Percentiles rank a stretch among this genome's conserved stretches.
Conservation (phyloP, 2,888 invertebrate genomes). For the Agonopterix arenella region DNA sequence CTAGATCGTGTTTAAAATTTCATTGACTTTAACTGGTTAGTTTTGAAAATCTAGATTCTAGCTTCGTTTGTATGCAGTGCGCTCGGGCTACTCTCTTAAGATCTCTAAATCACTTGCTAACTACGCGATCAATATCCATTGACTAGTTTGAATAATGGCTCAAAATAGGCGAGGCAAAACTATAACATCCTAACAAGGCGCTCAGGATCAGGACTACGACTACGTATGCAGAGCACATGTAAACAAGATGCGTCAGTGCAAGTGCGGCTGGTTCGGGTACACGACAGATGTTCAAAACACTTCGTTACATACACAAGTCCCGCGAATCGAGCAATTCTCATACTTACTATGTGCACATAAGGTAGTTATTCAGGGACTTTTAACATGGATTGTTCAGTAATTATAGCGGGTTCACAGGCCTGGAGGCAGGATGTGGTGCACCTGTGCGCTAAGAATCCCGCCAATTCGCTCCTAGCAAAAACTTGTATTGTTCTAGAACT, state of each 20-base stretch:
- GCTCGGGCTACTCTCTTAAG: too few species aligned
- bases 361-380: too few species aligned
- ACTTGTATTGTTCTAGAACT: constrained; percentile 13
- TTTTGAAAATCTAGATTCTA: too few species aligned
- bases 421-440: constrained; percentile 61
- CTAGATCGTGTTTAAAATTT: too few species aligned
- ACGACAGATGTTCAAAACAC: constrained; percentile 47
- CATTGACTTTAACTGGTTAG: too few species aligned
- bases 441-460: constrained; percentile 53
- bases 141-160: too few species aligned
- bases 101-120: too few species aligned
- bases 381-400: constrained; percentile 26
- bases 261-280: constrained; percentile 7
- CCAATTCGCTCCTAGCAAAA: constrained; percentile 49
- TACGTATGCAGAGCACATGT: constrained; percentile 8
- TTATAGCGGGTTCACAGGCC: constrained; percentile 44
- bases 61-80: too few species aligned
- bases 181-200: neutral
- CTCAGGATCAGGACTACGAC: neutral
- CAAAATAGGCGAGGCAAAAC: neutral
- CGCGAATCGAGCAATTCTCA: too few species aligned
- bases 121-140: too few species aligned
- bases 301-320: too few species aligned
- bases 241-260: constrained; percentile 9
- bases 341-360: too few species aligned